These are phyloP conservation scores for Bombycilla garrulus DNA, from an alignment of 2,113 vertebrate genomes.

Conservation along the genomic window DNA sequence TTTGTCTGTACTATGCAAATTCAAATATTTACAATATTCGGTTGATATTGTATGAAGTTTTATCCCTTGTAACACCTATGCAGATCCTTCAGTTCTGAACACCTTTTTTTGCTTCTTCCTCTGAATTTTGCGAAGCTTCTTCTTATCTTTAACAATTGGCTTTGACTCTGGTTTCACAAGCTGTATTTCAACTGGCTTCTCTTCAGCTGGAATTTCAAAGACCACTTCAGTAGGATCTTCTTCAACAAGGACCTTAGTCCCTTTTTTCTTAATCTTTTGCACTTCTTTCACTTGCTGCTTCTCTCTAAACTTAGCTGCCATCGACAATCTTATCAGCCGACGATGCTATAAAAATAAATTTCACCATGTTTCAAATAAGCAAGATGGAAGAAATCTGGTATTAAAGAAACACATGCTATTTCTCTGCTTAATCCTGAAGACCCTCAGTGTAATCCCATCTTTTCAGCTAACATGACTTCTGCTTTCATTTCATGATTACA, in stretches of 20 bases:
- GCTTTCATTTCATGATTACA: background rate
- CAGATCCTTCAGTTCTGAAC: constrained; percentile 46
- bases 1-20: background rate
- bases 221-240: constrained; percentile 87
- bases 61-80: background rate
- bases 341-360: constrained; percentile 78
- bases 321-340: constrained; percentile 78
- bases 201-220: constrained; percentile 83
- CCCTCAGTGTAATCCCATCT: background rate
- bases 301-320: constrained; percentile 85
- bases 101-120: constrained; percentile 77
- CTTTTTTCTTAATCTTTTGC: constrained; percentile 80
- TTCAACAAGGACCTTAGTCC: constrained; percentile 70
- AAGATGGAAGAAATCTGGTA: background rate
- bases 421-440: background rate
- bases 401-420: background rate
- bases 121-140: constrained; percentile 84
- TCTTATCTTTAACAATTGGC: constrained; percentile 79
- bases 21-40: constrained; percentile 46
- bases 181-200: constrained; percentile 80
- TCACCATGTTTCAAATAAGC: background rate
- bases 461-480: background rate
- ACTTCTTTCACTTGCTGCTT: constrained; percentile 90
- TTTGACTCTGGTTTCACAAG: constrained; percentile 76
- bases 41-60: background rate